Base-by-base conservation (phyloP, 2,113 vertebrate species). In the Brachyistius frenatus region DNA sequence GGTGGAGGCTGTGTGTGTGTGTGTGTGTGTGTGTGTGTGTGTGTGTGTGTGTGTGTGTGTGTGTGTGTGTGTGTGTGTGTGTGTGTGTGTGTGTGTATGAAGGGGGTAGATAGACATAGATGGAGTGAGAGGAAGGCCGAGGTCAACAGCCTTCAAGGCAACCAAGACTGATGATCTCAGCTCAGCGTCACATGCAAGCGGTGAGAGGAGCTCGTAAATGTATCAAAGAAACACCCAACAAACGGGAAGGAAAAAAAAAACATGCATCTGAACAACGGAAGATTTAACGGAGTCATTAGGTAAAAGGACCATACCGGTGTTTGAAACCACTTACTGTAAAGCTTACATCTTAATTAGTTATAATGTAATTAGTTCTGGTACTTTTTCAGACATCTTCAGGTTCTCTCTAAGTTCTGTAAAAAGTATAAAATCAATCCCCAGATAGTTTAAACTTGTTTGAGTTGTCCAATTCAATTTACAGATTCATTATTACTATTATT, bases 71-170 rank as follows among this genome's bases (percentile, higher is more conserved):
- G 73, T 10, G 68, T 56, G 13, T 2, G 30, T 49, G 14, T 32
- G 14, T 33, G 35, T 39, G 73, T 10, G 68, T 56, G 13, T 2
- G 30, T 0, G n/a, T 35, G 1, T 4, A 37, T 1, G 41, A 16
- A 30, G 46, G 60, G 53, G 55, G 44, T 4, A 9, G 77, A 63
- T 39, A 37, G 72, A 79, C 14, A 53, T 46, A 65, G 67, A 76
- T 47, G 33, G 46, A 84, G 36, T 56, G 44, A 60, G 62, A 58
- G 35, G 78, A 53, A 50, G 56, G 58, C 46, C 0, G 16, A 81
- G 76, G 78, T 89, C 78, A 84, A 54, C 1, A 53, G 69, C 55
- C 81, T 82, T 76, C 16, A 23, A 76, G 69, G 72, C 68, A 85
- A 61, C 50, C 44, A 46, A 81, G 71, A 78, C 2, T 15, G 14